Evolutionary conservation across 2,888 invertebrate genomes (phyloP), one percentile per base, ranked within the genome.

Genomic region (Lithophane ornitopus): DNA sequence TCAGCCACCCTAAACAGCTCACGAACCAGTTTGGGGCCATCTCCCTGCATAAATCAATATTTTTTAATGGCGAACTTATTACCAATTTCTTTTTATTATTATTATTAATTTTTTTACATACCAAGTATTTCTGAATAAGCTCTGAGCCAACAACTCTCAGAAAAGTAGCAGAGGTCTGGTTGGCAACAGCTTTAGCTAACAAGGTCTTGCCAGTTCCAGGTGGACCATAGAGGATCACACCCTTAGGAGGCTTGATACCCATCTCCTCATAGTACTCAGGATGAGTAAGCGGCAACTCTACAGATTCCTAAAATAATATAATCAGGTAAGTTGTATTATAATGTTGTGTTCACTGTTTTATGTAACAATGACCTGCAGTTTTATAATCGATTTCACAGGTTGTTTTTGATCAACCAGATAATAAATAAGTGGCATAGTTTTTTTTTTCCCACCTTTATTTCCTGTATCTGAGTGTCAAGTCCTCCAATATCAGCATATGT

Each of bases 201-300:
- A 99, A 96, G 0, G 99, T 99, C 96, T 99, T 99, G 69, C 99
- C 99, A 28, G 99, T 99, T 63, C 99, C 99, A 0, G 99, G 99
- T 28, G 98, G 98, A 0, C 99, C 99, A 94, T 99, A 99, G 56
- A 99, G 97, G 91, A 99, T 99, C 1, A 99, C 99, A 87, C 99
- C 99, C 93, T 99, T 99, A 0, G 99, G 99, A 22, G 99, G 99
- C 92, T 99, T 99, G 89, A 99, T 99, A 76, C 99, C 99, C 99
- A 99, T 99, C 96, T 99, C 99, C 94, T 99, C 99, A 93, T 99
- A 99, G 95, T 99, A 99, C 94, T 99, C 99, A 0, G 99, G 99
- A 97, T 99, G 99, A 22, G 99, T 99, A 28, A 99, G 96, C 0
- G 99, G 99, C 81, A 99, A 95, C 93, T 99, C 99, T 14, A 99